These are phyloP conservation scores for Drosophila arawakana DNA, from an alignment of 1,140 invertebrate species.

Conservation along the genomic window DNA sequence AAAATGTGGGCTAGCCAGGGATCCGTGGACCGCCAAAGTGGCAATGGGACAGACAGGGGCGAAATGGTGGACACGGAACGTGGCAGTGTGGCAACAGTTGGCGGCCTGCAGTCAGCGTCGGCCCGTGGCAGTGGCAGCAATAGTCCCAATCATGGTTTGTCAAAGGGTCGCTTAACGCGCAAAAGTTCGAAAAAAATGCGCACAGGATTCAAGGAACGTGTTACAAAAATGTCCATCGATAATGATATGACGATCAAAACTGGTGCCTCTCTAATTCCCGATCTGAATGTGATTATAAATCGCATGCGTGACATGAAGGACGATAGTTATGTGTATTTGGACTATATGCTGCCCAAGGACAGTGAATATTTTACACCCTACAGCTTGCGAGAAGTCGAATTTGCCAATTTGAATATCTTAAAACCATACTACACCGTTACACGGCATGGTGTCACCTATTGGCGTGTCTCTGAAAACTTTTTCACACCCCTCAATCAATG, in stretches of 20 bases:
- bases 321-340: conserved; percentile 88
- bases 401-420: conserved; percentile 86
- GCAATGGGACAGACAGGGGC: not conserved
- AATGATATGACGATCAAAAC: conserved; percentile 58
- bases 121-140: not conserved
- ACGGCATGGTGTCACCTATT: conserved; percentile 89
- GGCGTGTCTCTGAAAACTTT: conserved; percentile 87
- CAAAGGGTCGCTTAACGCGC: not conserved
- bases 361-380: conserved; percentile 90
- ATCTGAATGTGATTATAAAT: conserved; percentile 65
- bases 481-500: conserved; percentile 89
- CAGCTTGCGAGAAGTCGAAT: conserved; percentile 87
- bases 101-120: not conserved
- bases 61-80: not conserved
- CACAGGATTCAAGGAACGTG: not conserved
- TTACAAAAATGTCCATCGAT: not conserved
- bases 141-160: not conserved
- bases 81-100: not conserved
- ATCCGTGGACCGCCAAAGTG: not conserved
- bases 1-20: conserved; percentile 4
- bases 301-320: conserved; percentile 73
- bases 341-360: conserved; percentile 88
- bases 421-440: conserved; percentile 89
- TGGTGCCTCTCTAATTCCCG: conserved; percentile 74
- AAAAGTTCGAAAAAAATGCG: not conserved